These are phyloP conservation scores for Iguana delicatissima DNA, from an alignment of 2,797 vertebrate genomes.

Conservation along the genomic window DNA sequence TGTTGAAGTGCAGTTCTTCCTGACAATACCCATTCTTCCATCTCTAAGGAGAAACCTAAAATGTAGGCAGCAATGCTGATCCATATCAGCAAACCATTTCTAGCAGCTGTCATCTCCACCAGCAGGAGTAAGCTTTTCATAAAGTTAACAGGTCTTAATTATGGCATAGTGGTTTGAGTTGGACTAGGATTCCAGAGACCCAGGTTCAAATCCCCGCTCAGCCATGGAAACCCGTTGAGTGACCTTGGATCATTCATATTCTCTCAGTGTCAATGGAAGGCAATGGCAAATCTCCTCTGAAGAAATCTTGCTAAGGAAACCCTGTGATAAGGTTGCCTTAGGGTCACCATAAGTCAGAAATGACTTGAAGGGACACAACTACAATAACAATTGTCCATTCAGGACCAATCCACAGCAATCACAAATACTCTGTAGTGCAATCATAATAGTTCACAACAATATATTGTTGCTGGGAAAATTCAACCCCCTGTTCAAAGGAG, in stretches of 20 bases:
- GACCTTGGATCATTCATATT: too few relatives aligned
- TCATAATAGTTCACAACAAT: neutral
- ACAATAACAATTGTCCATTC: neutral
- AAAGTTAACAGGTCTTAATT: neutral
- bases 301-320: too few relatives aligned
- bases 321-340: too few relatives aligned
- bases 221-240: too few relatives aligned
- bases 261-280: too few relatives aligned
- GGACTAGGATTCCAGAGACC: too few relatives aligned
- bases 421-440: neutral
- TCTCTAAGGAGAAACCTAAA: neutral
- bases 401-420: neutral
- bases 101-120: neutral
- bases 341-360: too few relatives aligned
- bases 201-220: too few relatives aligned
- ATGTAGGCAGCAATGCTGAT: neutral
- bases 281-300: too few relatives aligned
- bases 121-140: neutral
- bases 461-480: neutral
- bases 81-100: neutral
- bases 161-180: too few relatives aligned
- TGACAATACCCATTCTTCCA: neutral
- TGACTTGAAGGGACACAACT: too few relatives aligned
- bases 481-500: neutral
- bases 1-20: neutral